Percentiles rank a stretch among this genome's conserved stretches.
Conservation (phyloP, 1,140 invertebrate genomes). For the Steinernema khuongi region DNA sequence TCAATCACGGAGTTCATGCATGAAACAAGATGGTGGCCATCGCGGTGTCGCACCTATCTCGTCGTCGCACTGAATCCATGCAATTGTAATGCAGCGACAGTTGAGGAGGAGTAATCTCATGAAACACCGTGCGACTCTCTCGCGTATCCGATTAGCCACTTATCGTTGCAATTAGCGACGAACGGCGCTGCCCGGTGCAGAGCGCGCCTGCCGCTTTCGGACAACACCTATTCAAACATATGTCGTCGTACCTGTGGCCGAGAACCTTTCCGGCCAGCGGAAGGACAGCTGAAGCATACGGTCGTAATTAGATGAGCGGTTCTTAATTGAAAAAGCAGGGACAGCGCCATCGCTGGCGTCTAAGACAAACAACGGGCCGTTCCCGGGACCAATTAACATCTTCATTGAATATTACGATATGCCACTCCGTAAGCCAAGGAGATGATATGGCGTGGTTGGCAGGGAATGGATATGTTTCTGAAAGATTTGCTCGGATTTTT, state of each 20-base stretch:
- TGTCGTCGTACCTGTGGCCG: neutral
- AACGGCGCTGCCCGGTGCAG: neutral
- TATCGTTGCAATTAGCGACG: conserved; percentile 5
- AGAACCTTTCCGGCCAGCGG: conserved; percentile 4
- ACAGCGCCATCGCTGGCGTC: neutral
- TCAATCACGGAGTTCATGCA: conserved; percentile 15
- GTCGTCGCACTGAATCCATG: neutral
- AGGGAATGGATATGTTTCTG: too few species aligned
- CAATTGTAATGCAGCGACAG: neutral
- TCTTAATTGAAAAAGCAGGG: conserved; percentile 1
- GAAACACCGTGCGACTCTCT: neutral
- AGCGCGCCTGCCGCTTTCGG: neutral
- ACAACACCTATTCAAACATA: conserved; percentile 15
- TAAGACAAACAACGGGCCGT: conserved; percentile 10
- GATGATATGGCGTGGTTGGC: too few species aligned
- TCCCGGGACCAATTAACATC: neutral
- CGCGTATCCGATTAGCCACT: conserved; percentile 12
- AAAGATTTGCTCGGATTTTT: too few species aligned
- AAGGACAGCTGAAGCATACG: conserved; percentile 11
- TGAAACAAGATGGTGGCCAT: conserved; percentile 6
- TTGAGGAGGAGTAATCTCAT: neutral
- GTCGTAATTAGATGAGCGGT: conserved; percentile 9
- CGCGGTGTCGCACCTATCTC: conserved; percentile 11
- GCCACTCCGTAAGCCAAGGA: too few species aligned
- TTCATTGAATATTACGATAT: neutral